Conservation (phyloP, 2,113 vertebrate genomes). For the Vidua macroura region DNA sequence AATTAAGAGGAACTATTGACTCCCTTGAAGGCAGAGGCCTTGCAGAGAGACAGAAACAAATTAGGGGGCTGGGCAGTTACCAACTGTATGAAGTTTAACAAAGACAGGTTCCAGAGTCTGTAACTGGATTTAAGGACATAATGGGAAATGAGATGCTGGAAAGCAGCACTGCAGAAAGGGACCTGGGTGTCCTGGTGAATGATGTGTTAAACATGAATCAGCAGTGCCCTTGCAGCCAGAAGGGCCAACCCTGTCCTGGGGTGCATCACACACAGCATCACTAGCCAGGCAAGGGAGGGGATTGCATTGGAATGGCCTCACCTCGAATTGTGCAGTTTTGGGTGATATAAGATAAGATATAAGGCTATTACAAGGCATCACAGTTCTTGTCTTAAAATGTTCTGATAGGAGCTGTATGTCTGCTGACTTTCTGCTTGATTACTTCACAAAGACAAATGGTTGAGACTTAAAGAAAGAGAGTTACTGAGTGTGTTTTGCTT, state of each 20-base stretch:
- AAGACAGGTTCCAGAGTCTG: background rate
- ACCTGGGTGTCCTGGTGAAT: accelerated
- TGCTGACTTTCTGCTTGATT: background rate
- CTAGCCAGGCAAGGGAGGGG: accelerated
- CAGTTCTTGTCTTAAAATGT: background rate
- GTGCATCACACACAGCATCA: accelerated
- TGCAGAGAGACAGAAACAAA: background rate
- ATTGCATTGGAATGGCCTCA: accelerated
- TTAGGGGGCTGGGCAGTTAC: background rate
- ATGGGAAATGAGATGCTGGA: background rate
- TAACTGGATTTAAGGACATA: background rate
- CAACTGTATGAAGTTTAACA: background rate
- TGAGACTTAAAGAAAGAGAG: background rate
- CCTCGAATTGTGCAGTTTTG: accelerated
- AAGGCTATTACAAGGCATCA: background rate
- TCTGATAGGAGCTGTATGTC: background rate
- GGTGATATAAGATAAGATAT: too few relatives aligned
- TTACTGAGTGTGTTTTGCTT: background rate
- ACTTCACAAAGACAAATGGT: background rate
- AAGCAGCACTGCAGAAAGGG: too few relatives aligned
- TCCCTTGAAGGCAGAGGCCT: background rate
- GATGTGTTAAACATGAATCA: accelerated
- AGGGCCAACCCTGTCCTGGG: background rate
- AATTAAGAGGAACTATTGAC: background rate
- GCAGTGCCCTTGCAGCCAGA: background rate